phyloP scores from a whole-genome alignment of 2,888 invertebrate species.

The Myopa testacea region DNA sequence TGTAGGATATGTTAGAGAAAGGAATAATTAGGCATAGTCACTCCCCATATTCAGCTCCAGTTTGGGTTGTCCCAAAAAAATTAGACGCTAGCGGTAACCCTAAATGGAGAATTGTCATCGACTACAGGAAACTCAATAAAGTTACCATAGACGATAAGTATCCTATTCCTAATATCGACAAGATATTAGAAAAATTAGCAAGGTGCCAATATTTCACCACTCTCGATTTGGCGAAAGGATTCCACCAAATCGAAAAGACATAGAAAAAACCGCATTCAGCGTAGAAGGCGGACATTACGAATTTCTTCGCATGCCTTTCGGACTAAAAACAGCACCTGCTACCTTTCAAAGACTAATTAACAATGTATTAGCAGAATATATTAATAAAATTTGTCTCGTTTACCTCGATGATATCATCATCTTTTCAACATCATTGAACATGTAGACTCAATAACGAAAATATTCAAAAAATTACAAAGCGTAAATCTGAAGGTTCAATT shows the following conservation, averaged over 20 bases:
- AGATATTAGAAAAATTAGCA: slow-evolving; percentile 42
- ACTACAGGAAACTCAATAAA: slow-evolving; percentile 40
- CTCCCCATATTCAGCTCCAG: no score
- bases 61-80: no score
- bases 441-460: not conserved
- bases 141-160: slow-evolving; percentile 37
- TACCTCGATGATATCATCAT: slow-evolving; percentile 28
- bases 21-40: no score
- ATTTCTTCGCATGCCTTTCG: slow-evolving; percentile 23
- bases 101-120: slow-evolving; percentile 40
- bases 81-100: slow-evolving; percentile 25
- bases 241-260: slow-evolving; percentile 25
- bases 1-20: slow-evolving; percentile 35
- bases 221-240: slow-evolving; percentile 21
- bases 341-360: not conserved
- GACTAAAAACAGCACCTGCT: slow-evolving; percentile 16
- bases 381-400: not conserved
- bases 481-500: not conserved
- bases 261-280: slow-evolving; percentile 17
- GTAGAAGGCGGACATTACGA: slow-evolving; percentile 1
- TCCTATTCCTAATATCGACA: slow-evolving; percentile 40
- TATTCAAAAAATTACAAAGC: slow-evolving; percentile 1
- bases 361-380: no score
- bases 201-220: slow-evolving; percentile 16
- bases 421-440: slow-evolving; percentile 12